Evolutionary conservation across 2,888 invertebrate genomes (phyloP), one percentile per base, ranked within the genome.

Genomic region (Agapostemon virescens): DNA sequence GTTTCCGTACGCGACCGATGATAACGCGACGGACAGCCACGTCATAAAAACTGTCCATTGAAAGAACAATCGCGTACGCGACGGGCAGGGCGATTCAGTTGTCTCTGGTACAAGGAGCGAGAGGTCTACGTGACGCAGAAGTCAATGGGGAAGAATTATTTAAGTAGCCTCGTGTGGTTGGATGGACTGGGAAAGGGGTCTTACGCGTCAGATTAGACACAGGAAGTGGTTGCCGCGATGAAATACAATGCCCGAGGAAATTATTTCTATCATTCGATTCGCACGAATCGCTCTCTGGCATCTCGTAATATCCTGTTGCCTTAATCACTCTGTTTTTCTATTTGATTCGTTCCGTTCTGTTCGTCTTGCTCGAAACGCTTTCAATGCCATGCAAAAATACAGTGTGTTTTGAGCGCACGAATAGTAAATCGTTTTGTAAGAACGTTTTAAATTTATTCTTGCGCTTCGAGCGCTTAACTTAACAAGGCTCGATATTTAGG

Each of bases 91-190:
- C 77, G 83, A 83, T 86, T 86, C 86, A 82, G 61, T 85, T 86
- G 87, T 83, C 77, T 81, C 63, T 15, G 70, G 58, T 74, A 66
- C 74, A 81, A 77, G 73, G 45, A 74, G 33, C 75, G 73, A 68
- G 73, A 68, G 70, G 15, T 75, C 66, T 69, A 84, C 77, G 84
- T 77, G 79, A 80, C 78, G 55, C 64, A 78, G 79, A 83, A 78
- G 77, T 68, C 83, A 86, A 87, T 86, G 77, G 79, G 77, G 81
- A 81, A 75, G 86, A 86, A 86, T 86, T 84, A 74, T 86, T 86
- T 86, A 86, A 86, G 81, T 86, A 87, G 81, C 76, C 49, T 66
- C 66, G 74, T n/a, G 68, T 69, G 42, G 61, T 71, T 58, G 72
- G 30, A 63, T 11, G 33, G 73, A 69, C 76, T 79, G 72, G 77